These are phyloP conservation scores for Lycopodina hypogea DNA, from an alignment of 37 sponge, comb jelly and placozoan species.

Conservation along the genomic window DNA sequence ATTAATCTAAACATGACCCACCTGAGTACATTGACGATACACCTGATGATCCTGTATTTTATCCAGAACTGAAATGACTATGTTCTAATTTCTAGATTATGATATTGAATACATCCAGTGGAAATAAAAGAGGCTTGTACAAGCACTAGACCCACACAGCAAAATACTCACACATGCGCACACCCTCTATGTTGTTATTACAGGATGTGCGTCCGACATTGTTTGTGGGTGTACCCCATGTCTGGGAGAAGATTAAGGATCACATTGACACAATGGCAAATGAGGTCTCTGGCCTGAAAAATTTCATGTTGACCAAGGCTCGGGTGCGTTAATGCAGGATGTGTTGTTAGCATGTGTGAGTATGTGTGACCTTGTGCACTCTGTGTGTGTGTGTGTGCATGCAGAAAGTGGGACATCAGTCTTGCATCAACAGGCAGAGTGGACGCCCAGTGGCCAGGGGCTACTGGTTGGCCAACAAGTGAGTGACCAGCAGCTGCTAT, in stretches of 20 bases:
- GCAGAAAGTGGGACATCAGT: conserved; percentile 45
- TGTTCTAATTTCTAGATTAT: too few species aligned
- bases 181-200: too few species aligned
- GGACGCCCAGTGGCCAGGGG: conserved; percentile 70
- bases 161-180: too few species aligned
- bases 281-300: conserved; percentile 49
- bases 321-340: conserved; percentile 20
- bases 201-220: conserved; percentile 90
- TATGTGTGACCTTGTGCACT: not conserved
- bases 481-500: too few species aligned
- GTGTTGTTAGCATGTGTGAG: not conserved
- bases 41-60: too few species aligned
- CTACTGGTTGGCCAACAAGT: conserved; percentile 84
- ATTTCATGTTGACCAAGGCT: conserved; percentile 32
- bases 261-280: conserved; percentile 49
- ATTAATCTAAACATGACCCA: too few species aligned
- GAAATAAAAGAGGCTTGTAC: too few species aligned
- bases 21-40: too few species aligned
- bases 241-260: conserved; percentile 96
- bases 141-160: too few species aligned
- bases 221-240: conserved; percentile 96
- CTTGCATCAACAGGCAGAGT: conserved; percentile 52
- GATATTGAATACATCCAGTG: too few species aligned
- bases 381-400: not conserved
- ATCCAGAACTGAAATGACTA: too few species aligned